Evolutionary conservation across 2,888 invertebrate species (phyloP).

Genomic region (Metallyticus violacea): DNA sequence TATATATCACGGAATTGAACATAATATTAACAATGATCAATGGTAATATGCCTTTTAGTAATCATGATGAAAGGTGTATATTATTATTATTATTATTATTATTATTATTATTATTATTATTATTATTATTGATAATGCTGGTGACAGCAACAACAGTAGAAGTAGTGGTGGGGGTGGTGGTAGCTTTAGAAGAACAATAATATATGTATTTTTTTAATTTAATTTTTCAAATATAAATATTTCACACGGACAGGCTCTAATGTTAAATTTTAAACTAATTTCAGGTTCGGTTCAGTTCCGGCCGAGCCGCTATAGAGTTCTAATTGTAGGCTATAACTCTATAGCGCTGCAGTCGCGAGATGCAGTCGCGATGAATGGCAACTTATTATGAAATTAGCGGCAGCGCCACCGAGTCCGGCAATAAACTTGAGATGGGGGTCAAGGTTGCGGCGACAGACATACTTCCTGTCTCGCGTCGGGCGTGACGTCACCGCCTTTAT

Average conservation of each 20-base stretch:
- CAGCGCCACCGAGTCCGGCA: neutral
- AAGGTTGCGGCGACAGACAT: neutral
- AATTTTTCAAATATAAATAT: too few relatives aligned
- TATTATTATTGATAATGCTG: neutral
- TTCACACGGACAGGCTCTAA: too few relatives aligned
- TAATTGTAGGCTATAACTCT: too few relatives aligned
- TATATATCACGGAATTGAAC: neutral
- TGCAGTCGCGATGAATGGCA: neutral
- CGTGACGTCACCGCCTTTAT: neutral
- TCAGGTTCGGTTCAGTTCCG: too few relatives aligned
- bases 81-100: neutral
- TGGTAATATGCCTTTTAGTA: neutral
- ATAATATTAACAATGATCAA: neutral
- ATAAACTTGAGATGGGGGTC: neutral
- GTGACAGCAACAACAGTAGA: too few relatives aligned
- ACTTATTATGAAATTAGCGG: neutral
- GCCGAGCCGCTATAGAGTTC: too few relatives aligned
- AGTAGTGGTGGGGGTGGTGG: too few relatives aligned
- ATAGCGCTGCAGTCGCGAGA: too few relatives aligned
- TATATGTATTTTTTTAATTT: too few relatives aligned
- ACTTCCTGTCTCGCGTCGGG: neutral
- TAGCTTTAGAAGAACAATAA: too few relatives aligned
- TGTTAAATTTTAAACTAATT: too few relatives aligned
- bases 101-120: slow-evolving; percentile 5
- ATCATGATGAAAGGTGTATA: neutral